These are phyloP conservation scores for Phycodurus eques DNA, from an alignment of 2,113 vertebrate genomes.

Conservation along the genomic window DNA sequence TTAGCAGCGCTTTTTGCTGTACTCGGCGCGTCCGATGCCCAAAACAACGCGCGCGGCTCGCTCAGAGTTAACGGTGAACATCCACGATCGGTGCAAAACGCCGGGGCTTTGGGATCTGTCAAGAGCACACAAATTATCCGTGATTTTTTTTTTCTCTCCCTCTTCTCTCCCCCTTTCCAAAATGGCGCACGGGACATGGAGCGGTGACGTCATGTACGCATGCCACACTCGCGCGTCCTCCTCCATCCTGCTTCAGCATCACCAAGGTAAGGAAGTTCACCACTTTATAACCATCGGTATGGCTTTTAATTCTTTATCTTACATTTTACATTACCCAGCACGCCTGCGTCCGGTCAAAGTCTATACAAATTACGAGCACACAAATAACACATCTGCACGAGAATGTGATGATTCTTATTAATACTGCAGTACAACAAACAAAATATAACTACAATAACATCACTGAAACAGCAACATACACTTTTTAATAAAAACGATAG, in stretches of 20 bases:
- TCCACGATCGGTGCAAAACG: constrained; percentile 68
- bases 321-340: background rate
- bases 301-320: background rate
- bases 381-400: background rate
- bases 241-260: constrained; percentile 58
- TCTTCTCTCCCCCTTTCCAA: constrained; percentile 47
- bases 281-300: background rate
- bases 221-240: constrained; percentile 66
- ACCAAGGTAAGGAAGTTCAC: background rate
- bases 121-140: constrained; percentile 75
- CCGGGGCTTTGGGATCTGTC: constrained; percentile 66
- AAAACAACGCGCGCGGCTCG: constrained; percentile 51
- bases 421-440: background rate
- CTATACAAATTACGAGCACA: background rate
- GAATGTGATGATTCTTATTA: background rate
- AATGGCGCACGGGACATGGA: constrained; percentile 74
- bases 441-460: background rate
- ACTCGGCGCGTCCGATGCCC: constrained; percentile 47
- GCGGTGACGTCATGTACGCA: constrained; percentile 72
- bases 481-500: background rate
- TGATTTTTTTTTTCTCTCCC: constrained; percentile 68
- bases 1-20: constrained; percentile 63
- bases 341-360: background rate
- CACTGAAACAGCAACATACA: background rate
- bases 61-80: constrained; percentile 48